These are phyloP conservation scores for Sisor rabdophorus DNA, from an alignment of 2,113 vertebrate species.

Conservation along the genomic window DNA sequence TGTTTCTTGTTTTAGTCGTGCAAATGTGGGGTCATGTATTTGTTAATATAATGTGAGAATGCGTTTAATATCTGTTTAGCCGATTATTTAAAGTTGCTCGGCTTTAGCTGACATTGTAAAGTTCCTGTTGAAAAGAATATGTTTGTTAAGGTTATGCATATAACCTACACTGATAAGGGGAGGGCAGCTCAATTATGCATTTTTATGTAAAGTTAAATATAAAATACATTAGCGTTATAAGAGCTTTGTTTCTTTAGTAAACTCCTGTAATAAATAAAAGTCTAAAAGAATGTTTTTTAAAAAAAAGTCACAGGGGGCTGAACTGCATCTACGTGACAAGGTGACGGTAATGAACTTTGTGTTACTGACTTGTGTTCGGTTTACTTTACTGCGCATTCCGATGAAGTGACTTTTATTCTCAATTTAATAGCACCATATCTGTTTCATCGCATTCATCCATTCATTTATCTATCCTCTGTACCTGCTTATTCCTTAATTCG, in stretches of 20 bases:
- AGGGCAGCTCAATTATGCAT: not conserved
- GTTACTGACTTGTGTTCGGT: not conserved
- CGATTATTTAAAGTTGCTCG: not conserved
- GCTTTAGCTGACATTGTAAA: not conserved
- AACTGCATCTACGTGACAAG: not conserved
- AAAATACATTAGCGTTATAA: not conserved
- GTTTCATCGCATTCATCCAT: not conserved
- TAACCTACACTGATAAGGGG: not conserved
- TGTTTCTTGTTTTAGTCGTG: not conserved
- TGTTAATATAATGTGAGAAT: not conserved
- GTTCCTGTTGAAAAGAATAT: not conserved
- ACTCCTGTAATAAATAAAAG: no score
- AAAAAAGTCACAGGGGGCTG: not conserved
- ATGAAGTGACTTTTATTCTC: not conserved
- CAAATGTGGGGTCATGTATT: not conserved
- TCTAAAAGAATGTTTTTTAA: no score
- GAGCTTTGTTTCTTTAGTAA: not conserved
- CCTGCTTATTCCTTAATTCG: no score
- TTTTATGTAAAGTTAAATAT: not conserved
- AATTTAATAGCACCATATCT: not conserved
- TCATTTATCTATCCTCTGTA: no score
- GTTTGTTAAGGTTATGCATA: no score
- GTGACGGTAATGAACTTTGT: slow-evolving; percentile 9
- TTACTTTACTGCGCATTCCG: not conserved
- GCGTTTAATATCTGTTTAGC: not conserved